Evolutionary conservation across 2,797 vertebrate genomes (phyloP), one percentile per base, ranked within the genome.

Genomic region (Chelonia mydas): DNA sequence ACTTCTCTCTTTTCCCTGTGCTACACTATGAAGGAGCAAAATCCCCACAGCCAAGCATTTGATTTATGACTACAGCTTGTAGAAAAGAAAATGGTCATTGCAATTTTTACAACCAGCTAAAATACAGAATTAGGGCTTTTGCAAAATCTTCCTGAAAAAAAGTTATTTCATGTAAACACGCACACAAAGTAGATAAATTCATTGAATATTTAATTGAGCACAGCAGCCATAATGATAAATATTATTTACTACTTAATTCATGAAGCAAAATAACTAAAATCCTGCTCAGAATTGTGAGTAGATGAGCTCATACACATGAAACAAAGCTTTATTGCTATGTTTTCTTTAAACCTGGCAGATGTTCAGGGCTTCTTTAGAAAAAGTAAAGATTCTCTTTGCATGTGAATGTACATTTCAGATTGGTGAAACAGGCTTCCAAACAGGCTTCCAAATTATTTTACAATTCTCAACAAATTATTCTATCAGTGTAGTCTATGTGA

Each of bases 401-500:
- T 51, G 19, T 79, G 83, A 90, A 84, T 5, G 1, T 57, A 55
- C 3, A 82, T n/a, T 53, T 92, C 33, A 55, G 33, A 79, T 15
- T 84, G 45, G 87, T 90, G 55, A 90, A 83, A 81, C n/a, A 68
- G 6, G 15, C 10, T 88, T 88, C 49, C 68, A 90, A 83, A 81
- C n/a, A 68, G 6, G 15, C 10, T 88, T 88, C 49, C 68, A 51
- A 88, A 90, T 53, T 37, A 49, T 15, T 41, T 95, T 53, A 25
- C 28, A 80, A 45, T 88, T 93, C 82, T 87, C 61, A 65, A 45
- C 2, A 90, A 92, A 92, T 90, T 72, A 86, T 90, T 90, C 81
- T 74, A 81, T 79, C 9, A 83, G 33, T 0, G 0, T 51, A 86
- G 78, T 13, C 12, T 83, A 83, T 59, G 28, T 59, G 94, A 86